Base-by-base conservation (phyloP, 1,140 invertebrate species). In the Condylostylus longicornis region DNA sequence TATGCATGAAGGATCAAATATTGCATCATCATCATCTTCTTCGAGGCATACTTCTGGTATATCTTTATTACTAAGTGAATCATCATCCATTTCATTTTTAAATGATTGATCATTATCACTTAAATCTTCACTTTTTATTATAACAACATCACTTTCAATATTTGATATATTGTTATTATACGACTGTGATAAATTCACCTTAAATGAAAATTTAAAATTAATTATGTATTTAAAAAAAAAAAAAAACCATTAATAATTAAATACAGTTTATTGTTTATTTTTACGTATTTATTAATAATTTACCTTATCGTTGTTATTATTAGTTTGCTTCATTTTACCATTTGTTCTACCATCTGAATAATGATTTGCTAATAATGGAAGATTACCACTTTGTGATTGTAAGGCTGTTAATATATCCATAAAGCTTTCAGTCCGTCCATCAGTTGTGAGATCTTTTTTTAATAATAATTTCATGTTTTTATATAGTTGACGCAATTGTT, bases 391-490 rank as follows among this genome's bases (percentile, higher is more conserved):
- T n/a, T n/a, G n/a, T n/a, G n/a, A n/a, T n/a, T n/a, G n/a, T n/a
- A n/a, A n/a, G n/a, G n/a, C n/a, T n/a, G n/a, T 56, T 4, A 58
- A 43, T 15, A 58, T 40, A 38, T 58, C 55, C 46, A 58, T 47
- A 30, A 58, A 58, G 10, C 47, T 46, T 15, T 49, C 48, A 38
- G 55, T 54, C 33, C 53, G 54, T 19, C 55, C 51, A 36, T 58
- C 55, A 37, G 50, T 53, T 15, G 55, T 54, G 5, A 58, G 45
- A 37, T 58, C 55, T 49, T 58, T 58, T 27, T 58, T 58, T 4
- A 58, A 43, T 38, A 58, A 42, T 14, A 58, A 35, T 44, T 58
- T 58, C 55, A 58, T 58, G 33, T 58, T 58, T 38, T 58, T 58
- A 33, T 58, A 58, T 2, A 58, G 40, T 35, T 58, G 55, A 8